phyloP scores from a whole-genome alignment of 2,888 invertebrate species.

The Acleris literana region DNA sequence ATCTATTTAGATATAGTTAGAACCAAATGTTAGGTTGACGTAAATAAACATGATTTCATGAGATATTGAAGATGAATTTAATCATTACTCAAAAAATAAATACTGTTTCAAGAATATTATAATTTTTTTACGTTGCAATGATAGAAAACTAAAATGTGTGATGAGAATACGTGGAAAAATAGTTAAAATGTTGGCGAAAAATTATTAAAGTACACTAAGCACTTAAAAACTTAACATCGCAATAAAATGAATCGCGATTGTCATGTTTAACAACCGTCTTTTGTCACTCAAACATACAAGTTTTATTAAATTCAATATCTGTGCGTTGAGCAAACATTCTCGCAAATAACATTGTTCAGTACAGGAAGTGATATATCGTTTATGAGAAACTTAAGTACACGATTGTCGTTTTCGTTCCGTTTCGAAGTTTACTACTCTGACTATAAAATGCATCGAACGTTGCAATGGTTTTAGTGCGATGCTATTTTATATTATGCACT shows the following conservation, averaged over 20 bases:
- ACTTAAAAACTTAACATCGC: constrained; percentile 1
- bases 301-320: constrained; percentile 30
- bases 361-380: constrained; percentile 72
- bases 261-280: constrained; percentile 18
- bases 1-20: too few species aligned
- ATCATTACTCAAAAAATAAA: too few species aligned
- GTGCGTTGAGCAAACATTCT: constrained; percentile 29
- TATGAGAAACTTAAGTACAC: constrained; percentile 72
- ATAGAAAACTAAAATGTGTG: too few species aligned
- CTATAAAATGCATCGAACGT: constrained; percentile 79
- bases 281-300: constrained; percentile 24
- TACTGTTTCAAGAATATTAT: too few species aligned
- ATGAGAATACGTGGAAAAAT: neutral
- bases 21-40: too few species aligned
- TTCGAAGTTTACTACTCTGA: constrained; percentile 64
- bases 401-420: constrained; percentile 68
- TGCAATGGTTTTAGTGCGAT: constrained; percentile 56
- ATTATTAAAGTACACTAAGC: constrained; percentile 1
- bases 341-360: constrained; percentile 67
- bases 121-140: too few species aligned
- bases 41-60: too few species aligned
- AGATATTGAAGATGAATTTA: too few species aligned
- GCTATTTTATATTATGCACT: constrained; percentile 32
- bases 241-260: constrained; percentile 19
- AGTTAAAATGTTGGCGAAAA: neutral